Percentiles rank a stretch among this genome's conserved stretches.
Evolutionary conservation across 2,113 vertebrate species (phyloP).

Genomic region (Campylomormyrus numenius): DNA sequence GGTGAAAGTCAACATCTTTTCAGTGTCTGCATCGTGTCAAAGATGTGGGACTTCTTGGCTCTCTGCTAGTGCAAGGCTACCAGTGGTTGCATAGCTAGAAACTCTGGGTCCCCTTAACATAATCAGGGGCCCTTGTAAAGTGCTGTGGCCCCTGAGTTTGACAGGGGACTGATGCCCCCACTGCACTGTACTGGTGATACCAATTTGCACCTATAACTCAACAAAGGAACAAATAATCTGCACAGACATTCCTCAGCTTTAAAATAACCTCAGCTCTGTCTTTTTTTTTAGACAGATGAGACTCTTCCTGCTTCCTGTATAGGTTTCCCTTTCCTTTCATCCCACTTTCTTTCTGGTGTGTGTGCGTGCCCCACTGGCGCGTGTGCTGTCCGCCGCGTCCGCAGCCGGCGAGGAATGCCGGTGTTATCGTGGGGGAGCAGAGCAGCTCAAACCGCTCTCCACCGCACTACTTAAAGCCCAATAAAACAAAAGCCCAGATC

Average conservation of each 20-base stretch:
- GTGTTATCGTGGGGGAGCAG: slow-evolving; percentile 38
- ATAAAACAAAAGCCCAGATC: slow-evolving; percentile 38
- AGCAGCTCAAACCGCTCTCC: slow-evolving; percentile 26
- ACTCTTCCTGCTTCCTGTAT: neutral
- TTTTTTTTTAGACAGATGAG: neutral
- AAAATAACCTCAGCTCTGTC: neutral
- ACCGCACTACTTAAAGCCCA: slow-evolving; percentile 31
- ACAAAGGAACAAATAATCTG: neutral
- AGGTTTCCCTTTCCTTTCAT: neutral
- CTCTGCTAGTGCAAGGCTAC: neutral
- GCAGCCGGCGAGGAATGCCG: slow-evolving; percentile 1
- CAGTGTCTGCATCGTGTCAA: neutral
- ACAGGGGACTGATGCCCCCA: neutral
- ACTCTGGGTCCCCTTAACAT: neutral
- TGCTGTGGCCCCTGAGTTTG: neutral
- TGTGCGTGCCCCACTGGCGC: neutral
- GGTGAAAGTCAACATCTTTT: neutral
- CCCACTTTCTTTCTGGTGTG: neutral
- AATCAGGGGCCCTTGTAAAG: neutral
- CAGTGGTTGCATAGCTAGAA: neutral
- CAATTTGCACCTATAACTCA: neutral
- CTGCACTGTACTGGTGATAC: neutral
- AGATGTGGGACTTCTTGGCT: neutral
- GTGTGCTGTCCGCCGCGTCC: slow-evolving; percentile 12
- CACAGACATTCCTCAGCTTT: neutral